These are phyloP conservation scores for Noctua comes DNA, from an alignment of 2,888 invertebrate genomes.

Conservation along the genomic window DNA sequence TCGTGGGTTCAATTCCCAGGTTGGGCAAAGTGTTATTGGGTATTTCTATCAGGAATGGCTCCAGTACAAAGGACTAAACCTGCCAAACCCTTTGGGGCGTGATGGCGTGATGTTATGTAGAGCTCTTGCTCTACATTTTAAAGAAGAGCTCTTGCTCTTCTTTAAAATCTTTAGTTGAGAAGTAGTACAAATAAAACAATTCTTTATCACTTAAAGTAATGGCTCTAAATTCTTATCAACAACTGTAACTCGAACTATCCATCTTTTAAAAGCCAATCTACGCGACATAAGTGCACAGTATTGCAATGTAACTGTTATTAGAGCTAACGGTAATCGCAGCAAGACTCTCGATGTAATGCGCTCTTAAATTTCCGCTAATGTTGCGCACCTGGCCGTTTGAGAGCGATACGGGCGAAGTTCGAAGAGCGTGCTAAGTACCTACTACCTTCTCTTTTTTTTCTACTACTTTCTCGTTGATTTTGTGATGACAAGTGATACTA, in stretches of 20 bases:
- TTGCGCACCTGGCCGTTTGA: background rate
- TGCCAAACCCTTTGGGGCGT: background rate
- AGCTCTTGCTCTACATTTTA: too few species aligned
- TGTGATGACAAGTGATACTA: background rate
- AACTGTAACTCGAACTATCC: background rate
- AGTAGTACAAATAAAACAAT: background rate
- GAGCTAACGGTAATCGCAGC: conserved; percentile 2
- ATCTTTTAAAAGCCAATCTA: background rate
- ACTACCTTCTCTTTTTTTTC: background rate
- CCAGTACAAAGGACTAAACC: background rate
- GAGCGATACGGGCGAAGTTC: background rate
- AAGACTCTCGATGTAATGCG: conserved; percentile 7
- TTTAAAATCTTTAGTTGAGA: background rate
- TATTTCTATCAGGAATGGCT: background rate
- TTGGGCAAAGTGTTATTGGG: background rate
- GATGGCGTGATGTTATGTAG: background rate
- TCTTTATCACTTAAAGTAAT: background rate
- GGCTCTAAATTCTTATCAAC: background rate
- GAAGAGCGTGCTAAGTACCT: background rate
- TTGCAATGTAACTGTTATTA: conserved; percentile 17
- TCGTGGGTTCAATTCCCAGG: background rate
- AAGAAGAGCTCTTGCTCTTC: too few species aligned
- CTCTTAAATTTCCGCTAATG: conserved; percentile 24
- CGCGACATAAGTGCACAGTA: conserved; percentile 7
- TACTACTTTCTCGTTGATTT: background rate